These are phyloP conservation scores for Protosalanx chinensis DNA, from an alignment of 2,797 vertebrate genomes.

Conservation along the genomic window DNA sequence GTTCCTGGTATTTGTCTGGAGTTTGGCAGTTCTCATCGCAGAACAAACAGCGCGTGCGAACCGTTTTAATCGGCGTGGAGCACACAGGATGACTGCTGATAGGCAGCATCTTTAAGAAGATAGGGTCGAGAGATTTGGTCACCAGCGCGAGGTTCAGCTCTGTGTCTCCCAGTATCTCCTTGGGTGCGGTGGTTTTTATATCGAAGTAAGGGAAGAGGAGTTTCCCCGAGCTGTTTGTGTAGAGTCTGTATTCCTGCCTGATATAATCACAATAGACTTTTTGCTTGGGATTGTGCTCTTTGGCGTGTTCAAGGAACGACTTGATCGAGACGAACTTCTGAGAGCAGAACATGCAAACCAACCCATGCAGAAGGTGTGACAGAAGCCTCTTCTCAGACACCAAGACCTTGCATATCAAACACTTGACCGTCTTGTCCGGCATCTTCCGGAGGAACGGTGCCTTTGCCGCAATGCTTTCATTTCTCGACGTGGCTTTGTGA, in stretches of 20 bases:
- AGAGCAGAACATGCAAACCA: slow-evolving; percentile 91
- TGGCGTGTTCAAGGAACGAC: slow-evolving; percentile 84
- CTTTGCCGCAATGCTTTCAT: slow-evolving; percentile 81
- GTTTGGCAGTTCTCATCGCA: slow-evolving; percentile 82
- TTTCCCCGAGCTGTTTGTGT: slow-evolving; percentile 77
- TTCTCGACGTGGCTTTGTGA: slow-evolving; percentile 75
- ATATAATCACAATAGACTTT: slow-evolving; percentile 84
- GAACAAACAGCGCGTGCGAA: slow-evolving; percentile 81
- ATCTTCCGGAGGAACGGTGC: slow-evolving; percentile 89
- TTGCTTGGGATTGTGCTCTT: slow-evolving; percentile 81
- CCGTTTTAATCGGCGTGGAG: slow-evolving; percentile 56
- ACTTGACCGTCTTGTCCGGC: slow-evolving; percentile 88
- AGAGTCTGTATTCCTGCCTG: slow-evolving; percentile 84
- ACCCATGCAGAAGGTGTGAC: slow-evolving; percentile 89
- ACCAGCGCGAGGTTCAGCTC: slow-evolving; percentile 90
- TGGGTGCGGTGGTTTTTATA: slow-evolving; percentile 81
- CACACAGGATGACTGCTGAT: slow-evolving; percentile 64
- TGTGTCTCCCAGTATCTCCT: slow-evolving; percentile 82
- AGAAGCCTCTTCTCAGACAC: slow-evolving; percentile 86
- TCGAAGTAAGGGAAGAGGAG: slow-evolving; percentile 91
- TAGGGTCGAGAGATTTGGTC: slow-evolving; percentile 76
- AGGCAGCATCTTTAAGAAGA: slow-evolving; percentile 88
- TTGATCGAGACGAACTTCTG: slow-evolving; percentile 87
- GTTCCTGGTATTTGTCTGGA: slow-evolving; percentile 79
- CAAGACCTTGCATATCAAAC: slow-evolving; percentile 84